These are phyloP conservation scores for Caretta caretta DNA, from an alignment of 2,113 vertebrate genomes.

Conservation along the genomic window DNA sequence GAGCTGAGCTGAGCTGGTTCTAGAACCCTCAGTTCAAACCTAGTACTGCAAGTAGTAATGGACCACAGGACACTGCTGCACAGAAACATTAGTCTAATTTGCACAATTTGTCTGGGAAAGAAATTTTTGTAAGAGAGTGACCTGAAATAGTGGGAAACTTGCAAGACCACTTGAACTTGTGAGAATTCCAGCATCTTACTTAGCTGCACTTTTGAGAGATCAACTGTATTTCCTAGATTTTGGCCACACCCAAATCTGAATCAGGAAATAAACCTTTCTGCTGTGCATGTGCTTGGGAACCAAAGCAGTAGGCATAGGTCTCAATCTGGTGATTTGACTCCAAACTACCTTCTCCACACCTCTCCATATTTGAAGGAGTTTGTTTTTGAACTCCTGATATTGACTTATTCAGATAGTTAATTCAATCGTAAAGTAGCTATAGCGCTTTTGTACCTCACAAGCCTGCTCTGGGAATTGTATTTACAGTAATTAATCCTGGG, in stretches of 20 bases:
- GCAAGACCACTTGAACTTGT: background rate
- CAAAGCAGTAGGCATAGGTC: background rate
- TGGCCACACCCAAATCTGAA: background rate
- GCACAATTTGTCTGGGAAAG: background rate
- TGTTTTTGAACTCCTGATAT: background rate
- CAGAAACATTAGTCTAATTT: background rate
- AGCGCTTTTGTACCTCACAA: background rate
- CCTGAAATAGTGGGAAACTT: constrained; percentile 1
- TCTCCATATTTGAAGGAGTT: background rate
- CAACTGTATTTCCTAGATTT: background rate
- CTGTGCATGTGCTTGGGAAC: background rate
- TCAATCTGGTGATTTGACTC: background rate
- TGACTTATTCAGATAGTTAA: background rate
- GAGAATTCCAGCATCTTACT: fast-evolving
- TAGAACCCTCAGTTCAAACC: background rate
- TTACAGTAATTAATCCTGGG: background rate
- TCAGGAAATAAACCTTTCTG: background rate
- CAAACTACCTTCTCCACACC: background rate
- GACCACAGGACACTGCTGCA: background rate
- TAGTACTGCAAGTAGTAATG: background rate
- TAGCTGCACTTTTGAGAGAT: background rate
- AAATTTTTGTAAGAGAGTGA: background rate
- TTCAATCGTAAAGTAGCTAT: background rate
- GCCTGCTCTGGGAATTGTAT: background rate
- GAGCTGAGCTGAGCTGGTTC: background rate